Conservation (phyloP, 2,113 vertebrate genomes). For the Bagarius yarrelli region DNA sequence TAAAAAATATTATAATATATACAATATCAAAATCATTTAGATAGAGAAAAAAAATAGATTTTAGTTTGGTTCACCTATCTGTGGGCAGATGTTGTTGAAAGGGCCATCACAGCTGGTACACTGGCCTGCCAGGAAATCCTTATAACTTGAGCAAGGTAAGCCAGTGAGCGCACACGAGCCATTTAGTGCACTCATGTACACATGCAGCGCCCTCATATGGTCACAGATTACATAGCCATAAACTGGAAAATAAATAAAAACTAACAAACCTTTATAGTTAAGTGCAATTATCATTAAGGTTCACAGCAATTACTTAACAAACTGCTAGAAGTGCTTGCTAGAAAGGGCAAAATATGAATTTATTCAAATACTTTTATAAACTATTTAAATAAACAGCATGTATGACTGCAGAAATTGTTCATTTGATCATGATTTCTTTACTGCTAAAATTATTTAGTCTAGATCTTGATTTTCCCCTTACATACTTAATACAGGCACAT, state of each 20-base stretch:
- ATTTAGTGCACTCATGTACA: constrained; percentile 85
- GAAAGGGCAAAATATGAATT: not conserved
- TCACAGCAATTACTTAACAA: not conserved
- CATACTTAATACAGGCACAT: not conserved
- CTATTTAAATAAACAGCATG: not conserved
- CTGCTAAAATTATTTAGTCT: not conserved
- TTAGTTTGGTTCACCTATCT: constrained; percentile 74
- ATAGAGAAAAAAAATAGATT: not conserved
- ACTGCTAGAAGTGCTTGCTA: not conserved
- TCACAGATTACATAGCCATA: constrained; percentile 90
- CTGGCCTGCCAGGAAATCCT: constrained; percentile 77
- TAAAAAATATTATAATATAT: not conserved
- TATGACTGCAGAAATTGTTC: not conserved
- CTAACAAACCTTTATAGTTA: constrained; percentile 52
- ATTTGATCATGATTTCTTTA: not conserved
- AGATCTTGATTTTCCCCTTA: no score
- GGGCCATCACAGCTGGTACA: constrained; percentile 77
- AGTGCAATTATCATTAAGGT: no score
- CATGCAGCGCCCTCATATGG: constrained; percentile 90
- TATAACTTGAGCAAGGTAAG: constrained; percentile 82
- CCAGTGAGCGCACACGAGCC: constrained; percentile 75
- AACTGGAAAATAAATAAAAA: constrained; percentile 73
- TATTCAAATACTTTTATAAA: not conserved
- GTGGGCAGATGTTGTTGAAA: constrained; percentile 79
- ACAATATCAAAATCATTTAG: not conserved